Percentiles rank a stretch among this genome's conserved stretches.
Conservation (phyloP, 2,113 vertebrate genomes). For the Dasyornis broadbenti region DNA sequence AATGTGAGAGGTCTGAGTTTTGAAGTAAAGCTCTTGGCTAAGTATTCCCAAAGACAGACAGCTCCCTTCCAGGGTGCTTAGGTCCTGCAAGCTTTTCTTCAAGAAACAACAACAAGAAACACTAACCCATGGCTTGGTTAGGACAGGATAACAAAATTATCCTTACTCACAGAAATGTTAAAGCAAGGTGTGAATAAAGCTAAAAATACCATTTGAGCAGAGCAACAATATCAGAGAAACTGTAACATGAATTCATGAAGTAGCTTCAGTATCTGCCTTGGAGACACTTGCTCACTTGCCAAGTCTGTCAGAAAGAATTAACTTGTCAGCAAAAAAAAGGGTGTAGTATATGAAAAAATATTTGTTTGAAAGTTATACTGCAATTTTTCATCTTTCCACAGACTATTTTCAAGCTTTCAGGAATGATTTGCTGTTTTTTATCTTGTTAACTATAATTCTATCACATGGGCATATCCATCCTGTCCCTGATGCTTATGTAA, state of each 20-base stretch:
- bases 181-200: constrained; percentile 22
- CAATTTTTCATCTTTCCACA: neutral
- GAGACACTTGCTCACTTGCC: constrained; percentile 42
- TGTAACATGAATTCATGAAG: constrained; percentile 15
- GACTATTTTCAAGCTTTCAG: constrained; percentile 35
- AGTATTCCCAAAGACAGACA: neutral
- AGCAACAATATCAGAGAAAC: constrained; percentile 31
- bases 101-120: neutral
- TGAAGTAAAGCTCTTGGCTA: neutral
- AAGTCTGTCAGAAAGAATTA: constrained; percentile 59
- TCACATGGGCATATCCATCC: neutral
- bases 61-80: neutral
- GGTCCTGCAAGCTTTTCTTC: neutral
- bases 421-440: constrained; percentile 18
- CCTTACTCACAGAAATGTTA: neutral
- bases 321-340: neutral
- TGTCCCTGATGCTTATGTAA: constrained; percentile 3
- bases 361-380: constrained; percentile 35
- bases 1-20: accelerated
- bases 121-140: neutral
- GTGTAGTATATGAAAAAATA: constrained; percentile 10
- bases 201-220: constrained; percentile 4
- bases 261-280: constrained; percentile 20
- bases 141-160: neutral
- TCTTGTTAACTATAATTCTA: constrained; percentile 19